Evolutionary conservation across 1,140 invertebrate species (phyloP).

Genomic region (Teleopsis dalmanni): DNA sequence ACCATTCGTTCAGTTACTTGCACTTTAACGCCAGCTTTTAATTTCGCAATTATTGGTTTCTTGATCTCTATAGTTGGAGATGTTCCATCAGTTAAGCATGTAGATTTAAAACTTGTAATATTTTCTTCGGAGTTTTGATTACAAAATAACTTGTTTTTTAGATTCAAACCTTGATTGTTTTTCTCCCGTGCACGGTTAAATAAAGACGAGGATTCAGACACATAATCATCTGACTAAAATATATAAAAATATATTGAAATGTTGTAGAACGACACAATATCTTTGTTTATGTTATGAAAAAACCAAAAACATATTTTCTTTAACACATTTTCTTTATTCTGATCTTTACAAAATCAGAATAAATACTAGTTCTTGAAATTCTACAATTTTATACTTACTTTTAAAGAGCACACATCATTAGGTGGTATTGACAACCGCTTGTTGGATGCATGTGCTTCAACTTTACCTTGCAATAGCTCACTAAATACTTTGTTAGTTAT

Average conservation of each 20-base stretch:
- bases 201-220: slow-evolving; percentile 61
- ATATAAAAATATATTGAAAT: slow-evolving; percentile 18
- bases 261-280: too few species aligned
- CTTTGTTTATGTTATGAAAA: too few species aligned
- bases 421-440: slow-evolving; percentile 40
- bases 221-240: slow-evolving; percentile 62
- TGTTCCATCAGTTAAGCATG: background rate
- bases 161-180: slow-evolving; percentile 28
- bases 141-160: slow-evolving; percentile 21
- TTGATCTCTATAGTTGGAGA: slow-evolving; percentile 4
- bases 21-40: slow-evolving; percentile 60
- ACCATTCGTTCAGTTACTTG: slow-evolving; percentile 54
- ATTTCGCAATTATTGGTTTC: slow-evolving; percentile 13
- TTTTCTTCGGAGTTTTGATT: slow-evolving; percentile 30
- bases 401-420: slow-evolving; percentile 52
- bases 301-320: too few species aligned
- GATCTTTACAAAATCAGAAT: background rate
- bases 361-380: background rate
- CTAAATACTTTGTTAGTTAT: slow-evolving; percentile 81
- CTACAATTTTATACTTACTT: slow-evolving; percentile 44
- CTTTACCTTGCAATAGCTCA: slow-evolving; percentile 64
- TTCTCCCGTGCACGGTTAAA: slow-evolving; percentile 57
- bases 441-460: slow-evolving; percentile 50
- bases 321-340: background rate
- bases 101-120: slow-evolving; percentile 8